phyloP scores from a whole-genome alignment of 2,797 vertebrate species.

The Scolopax rusticola region DNA sequence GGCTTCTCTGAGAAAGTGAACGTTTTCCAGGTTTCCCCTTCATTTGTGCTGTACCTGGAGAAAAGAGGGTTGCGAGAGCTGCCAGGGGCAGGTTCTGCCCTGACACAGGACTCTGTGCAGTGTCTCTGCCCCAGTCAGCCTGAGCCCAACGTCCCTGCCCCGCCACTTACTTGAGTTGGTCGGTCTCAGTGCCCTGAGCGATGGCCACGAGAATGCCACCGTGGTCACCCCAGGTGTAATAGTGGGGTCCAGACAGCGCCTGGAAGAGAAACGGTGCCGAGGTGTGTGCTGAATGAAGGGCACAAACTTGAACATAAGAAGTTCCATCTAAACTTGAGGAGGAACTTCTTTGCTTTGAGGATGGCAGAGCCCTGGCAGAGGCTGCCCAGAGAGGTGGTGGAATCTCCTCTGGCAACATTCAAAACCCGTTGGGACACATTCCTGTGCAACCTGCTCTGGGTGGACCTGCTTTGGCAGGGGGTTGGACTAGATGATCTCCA shows the following conservation, averaged over 20 bases:
- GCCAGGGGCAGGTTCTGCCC: not conserved
- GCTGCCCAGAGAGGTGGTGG: too few species aligned
- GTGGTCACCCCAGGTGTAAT: constrained; percentile 97
- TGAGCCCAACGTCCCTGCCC: not conserved
- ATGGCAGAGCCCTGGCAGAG: too few species aligned
- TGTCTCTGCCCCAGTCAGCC: not conserved
- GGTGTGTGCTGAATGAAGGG: not conserved
- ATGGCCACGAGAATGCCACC: constrained; percentile 96
- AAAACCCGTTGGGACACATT: too few species aligned
- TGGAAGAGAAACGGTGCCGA: constrained; percentile 57
- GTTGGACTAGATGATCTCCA: too few species aligned
- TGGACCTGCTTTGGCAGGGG: too few species aligned
- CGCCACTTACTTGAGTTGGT: constrained; percentile 90
- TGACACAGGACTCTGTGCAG: not conserved
- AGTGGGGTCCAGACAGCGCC: constrained; percentile 94
- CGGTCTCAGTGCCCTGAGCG: constrained; percentile 88
- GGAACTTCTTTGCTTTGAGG: too few species aligned
- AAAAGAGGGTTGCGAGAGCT: not conserved
- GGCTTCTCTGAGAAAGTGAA: constrained; percentile 89
- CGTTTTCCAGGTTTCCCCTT: constrained; percentile 94
- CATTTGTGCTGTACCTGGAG: constrained; percentile 94
- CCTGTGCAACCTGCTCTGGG: too few species aligned
- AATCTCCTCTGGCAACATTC: too few species aligned
- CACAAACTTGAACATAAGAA: too few species aligned
- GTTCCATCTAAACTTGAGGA: too few species aligned